These are phyloP conservation scores for Andrena fulva DNA, from an alignment of 2,888 invertebrate genomes.

Conservation along the genomic window DNA sequence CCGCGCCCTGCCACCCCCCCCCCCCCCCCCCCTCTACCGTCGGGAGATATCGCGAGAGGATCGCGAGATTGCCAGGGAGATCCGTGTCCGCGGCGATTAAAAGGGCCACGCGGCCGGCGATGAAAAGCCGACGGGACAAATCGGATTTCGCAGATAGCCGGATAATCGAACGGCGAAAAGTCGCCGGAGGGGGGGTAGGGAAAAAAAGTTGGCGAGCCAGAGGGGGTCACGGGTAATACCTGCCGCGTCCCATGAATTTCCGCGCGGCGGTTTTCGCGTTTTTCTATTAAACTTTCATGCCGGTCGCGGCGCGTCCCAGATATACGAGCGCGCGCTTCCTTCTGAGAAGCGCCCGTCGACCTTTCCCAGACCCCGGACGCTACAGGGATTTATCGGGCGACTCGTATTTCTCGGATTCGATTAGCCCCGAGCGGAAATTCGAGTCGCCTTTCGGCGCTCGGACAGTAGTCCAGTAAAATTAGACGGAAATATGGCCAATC, in stretches of 20 bases:
- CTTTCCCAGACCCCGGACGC: background rate
- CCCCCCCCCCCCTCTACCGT: background rate
- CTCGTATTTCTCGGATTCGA: slow-evolving; percentile 30
- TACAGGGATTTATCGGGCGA: background rate
- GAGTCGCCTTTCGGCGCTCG: no score
- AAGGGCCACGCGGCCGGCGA: background rate
- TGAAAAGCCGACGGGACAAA: slow-evolving; percentile 10
- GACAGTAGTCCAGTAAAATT: no score
- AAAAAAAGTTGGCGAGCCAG: background rate
- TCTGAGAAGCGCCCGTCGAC: background rate
- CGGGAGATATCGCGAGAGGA: background rate
- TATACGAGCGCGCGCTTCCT: background rate
- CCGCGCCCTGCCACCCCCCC: background rate
- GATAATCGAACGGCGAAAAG: background rate
- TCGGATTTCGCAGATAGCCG: slow-evolving; percentile 11
- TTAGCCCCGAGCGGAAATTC: slow-evolving; percentile 5
- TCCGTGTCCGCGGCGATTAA: slow-evolving; percentile 2
- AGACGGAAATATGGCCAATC: no score
- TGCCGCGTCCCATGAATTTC: no score
- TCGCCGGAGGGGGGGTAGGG: no score
- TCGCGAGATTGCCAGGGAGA: slow-evolving; percentile 5
- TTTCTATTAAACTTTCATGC: no score
- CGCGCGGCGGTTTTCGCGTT: no score
- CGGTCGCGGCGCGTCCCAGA: no score
- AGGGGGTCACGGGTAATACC: no score